Percentiles rank a stretch among this genome's conserved stretches.
Conservation (phyloP, 2,888 invertebrate genomes). For the Steinernema scapterisci region DNA sequence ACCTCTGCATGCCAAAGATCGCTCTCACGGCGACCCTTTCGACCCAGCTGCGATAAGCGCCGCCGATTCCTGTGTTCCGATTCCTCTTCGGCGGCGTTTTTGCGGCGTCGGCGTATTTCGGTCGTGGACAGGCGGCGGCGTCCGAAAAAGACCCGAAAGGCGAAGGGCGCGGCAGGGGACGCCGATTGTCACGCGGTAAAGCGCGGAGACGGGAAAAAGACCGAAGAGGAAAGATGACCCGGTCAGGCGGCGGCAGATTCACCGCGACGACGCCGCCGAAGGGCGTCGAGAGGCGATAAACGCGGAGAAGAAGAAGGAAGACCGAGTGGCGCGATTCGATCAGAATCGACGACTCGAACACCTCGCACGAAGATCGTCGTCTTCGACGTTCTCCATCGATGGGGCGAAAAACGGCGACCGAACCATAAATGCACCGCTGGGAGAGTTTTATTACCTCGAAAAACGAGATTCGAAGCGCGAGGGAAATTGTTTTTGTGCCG, state of each 20-base stretch:
- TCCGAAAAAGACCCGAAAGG: too few relatives aligned
- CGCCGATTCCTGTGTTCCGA: not conserved
- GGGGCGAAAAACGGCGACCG: too few relatives aligned
- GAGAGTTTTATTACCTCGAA: not conserved
- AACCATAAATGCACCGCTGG: conserved; percentile 15
- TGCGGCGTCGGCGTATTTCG: not conserved
- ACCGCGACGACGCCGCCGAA: too few relatives aligned
- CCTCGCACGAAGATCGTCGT: too few relatives aligned
- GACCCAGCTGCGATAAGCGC: conserved; percentile 1
- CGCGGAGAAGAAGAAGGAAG: too few relatives aligned
- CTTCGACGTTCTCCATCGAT: too few relatives aligned
- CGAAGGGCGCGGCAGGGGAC: not conserved
- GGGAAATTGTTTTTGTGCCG: not conserved
- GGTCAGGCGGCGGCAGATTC: conserved; percentile 12
- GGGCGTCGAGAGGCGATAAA: not conserved
- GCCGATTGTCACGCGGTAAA: not conserved
- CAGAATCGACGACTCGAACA: too few relatives aligned
- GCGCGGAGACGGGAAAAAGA: too few relatives aligned
- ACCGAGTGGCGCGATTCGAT: too few relatives aligned
- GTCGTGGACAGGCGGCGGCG: not conserved
- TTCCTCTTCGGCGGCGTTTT: not conserved
- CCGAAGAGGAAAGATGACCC: not conserved
- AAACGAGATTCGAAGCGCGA: not conserved
- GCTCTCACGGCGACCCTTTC: not conserved
- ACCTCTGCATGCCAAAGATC: not conserved